Conservation (phyloP, 2,888 invertebrate species). For the Protodeltote pygarga region DNA sequence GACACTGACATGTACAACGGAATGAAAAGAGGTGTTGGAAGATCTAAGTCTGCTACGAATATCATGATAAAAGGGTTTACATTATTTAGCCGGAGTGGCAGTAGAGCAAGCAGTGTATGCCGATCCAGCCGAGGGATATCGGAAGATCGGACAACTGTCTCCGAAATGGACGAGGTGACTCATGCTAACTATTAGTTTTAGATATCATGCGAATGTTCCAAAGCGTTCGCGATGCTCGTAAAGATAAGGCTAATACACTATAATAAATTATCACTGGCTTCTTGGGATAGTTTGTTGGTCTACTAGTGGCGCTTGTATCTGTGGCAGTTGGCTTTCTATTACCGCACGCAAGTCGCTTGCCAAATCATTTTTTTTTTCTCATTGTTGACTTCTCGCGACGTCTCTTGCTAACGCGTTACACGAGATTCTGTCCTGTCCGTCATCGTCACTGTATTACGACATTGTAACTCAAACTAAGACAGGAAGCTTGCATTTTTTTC, state of each 20-base stretch:
- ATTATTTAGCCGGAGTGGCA: constrained; percentile 85
- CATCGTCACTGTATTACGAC: constrained; percentile 55
- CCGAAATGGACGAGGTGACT: constrained; percentile 89
- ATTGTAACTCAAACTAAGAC: constrained; percentile 65
- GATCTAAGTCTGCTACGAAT: constrained; percentile 92
- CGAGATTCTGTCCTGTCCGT: constrained; percentile 66
- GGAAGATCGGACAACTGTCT: constrained; percentile 89
- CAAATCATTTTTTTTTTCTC: constrained; percentile 74
- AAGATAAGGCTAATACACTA: constrained; percentile 59
- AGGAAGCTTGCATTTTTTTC: constrained; percentile 63
- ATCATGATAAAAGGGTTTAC: constrained; percentile 94
- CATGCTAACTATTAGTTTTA: constrained; percentile 50
- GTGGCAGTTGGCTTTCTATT: constrained; percentile 57
- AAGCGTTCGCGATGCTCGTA: constrained; percentile 55
- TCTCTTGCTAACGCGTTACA: constrained; percentile 65
- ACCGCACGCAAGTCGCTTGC: constrained; percentile 66
- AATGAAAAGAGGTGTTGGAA: constrained; percentile 80
- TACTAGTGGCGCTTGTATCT: constrained; percentile 63
- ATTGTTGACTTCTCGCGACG: constrained; percentile 66
- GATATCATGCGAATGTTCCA: constrained; percentile 49
- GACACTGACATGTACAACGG: constrained; percentile 75
- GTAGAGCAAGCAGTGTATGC: constrained; percentile 86
- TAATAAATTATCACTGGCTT: constrained; percentile 69
- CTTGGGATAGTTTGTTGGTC: constrained; percentile 60
- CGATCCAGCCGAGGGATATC: constrained; percentile 85